These are phyloP conservation scores for Lophius piscatorius DNA, from an alignment of 2,113 vertebrate species.

Conservation along the genomic window DNA sequence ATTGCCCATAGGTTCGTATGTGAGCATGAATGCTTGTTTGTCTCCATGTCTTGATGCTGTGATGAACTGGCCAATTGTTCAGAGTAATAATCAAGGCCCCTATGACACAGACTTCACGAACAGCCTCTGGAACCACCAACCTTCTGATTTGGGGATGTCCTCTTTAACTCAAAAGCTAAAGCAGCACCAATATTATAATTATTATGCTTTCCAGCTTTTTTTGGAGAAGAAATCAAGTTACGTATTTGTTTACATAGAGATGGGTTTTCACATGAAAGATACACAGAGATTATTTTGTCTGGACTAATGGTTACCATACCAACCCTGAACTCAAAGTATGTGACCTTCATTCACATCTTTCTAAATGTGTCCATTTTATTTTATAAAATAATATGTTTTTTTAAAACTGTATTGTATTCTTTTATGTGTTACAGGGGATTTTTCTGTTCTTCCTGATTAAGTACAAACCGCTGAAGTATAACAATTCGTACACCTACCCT, in stretches of 20 bases:
- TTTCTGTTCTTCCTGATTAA: conserved; percentile 99
- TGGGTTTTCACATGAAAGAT: conserved; percentile 3
- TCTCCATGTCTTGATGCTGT: no score
- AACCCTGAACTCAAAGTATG: background rate
- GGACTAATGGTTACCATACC: background rate
- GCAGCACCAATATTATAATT: no score
- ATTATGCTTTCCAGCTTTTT: no score
- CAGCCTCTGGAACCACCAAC: no score
- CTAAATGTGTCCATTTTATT: background rate
- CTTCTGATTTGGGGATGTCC: no score
- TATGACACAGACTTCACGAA: no score
- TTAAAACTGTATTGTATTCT: background rate
- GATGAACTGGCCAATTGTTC: no score
- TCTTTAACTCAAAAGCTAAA: no score
- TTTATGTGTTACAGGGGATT: conserved; percentile 83
- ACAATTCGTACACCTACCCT: conserved; percentile 95
- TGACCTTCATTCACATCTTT: conserved; percentile 4
- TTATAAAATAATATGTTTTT: background rate
- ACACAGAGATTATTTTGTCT: background rate
- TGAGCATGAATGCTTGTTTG: no score
- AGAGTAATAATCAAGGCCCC: no score
- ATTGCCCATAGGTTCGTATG: no score
- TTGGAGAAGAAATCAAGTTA: no score
- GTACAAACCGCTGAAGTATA: conserved; percentile 98
- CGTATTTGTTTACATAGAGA: background rate